phyloP scores from a whole-genome alignment of 2,797 vertebrate species.

The Lutjanus campechanus region DNA sequence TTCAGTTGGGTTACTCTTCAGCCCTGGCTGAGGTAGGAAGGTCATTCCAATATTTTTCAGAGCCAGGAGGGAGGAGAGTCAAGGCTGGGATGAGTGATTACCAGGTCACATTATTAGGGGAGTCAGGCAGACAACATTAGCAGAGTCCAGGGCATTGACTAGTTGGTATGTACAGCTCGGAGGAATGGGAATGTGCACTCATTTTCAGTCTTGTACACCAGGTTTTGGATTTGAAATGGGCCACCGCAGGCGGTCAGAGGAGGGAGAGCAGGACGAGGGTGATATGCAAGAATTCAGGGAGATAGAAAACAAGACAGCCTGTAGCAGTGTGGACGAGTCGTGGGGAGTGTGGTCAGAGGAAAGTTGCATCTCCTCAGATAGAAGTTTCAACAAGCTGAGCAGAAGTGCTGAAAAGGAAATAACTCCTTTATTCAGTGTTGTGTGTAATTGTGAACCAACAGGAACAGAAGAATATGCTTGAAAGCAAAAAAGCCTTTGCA shows the following conservation, averaged over 20 bases:
- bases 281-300: slow-evolving; percentile 40
- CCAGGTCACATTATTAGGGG: slow-evolving; percentile 61
- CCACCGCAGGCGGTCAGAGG: slow-evolving; percentile 46
- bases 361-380: slow-evolving; percentile 35
- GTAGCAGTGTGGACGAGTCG: slow-evolving; percentile 43
- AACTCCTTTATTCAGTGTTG: slow-evolving; percentile 7
- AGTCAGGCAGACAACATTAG: slow-evolving; percentile 59
- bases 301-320: slow-evolving; percentile 54
- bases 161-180: slow-evolving; percentile 30
- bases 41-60: slow-evolving; percentile 73
- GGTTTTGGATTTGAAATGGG: slow-evolving; percentile 60
- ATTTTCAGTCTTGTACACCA: slow-evolving; percentile 56
- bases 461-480: slow-evolving; percentile 12
- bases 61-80: slow-evolving; percentile 54
- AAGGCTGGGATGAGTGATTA: slow-evolving; percentile 68
- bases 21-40: slow-evolving; percentile 55
- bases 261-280: slow-evolving; percentile 25
- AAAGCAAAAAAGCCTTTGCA: slow-evolving; percentile 24
- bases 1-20: slow-evolving; percentile 52
- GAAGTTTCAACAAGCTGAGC: slow-evolving; percentile 41
- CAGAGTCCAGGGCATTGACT: slow-evolving; percentile 48
- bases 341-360: slow-evolving; percentile 25
- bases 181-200: slow-evolving; percentile 45
- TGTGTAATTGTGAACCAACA: slow-evolving; percentile 22
- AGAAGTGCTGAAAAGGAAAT: slow-evolving; percentile 27